Evolutionary conservation across 2,797 vertebrate genomes (phyloP).

Genomic region (Pelobates cultripes): DNA sequence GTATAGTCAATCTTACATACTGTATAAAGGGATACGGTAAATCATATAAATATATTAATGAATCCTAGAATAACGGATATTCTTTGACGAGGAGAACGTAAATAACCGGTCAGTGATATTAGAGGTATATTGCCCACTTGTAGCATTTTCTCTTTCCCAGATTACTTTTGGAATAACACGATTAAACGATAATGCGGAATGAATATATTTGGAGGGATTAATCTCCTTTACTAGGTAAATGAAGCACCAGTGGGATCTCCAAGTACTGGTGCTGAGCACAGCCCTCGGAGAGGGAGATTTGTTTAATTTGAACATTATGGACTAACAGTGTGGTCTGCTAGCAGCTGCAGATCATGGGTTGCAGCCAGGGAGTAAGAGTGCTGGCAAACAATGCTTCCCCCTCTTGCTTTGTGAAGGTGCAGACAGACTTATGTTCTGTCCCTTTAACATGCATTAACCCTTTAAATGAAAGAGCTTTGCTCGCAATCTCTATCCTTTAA

Average conservation of each 20-base stretch:
- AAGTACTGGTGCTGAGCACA: background rate
- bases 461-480: no score
- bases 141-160: constrained; percentile 41
- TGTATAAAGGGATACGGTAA: no score
- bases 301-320: constrained; percentile 15
- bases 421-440: background rate
- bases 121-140: constrained; percentile 7
- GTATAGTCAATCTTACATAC: no score
- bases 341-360: constrained; percentile 50
- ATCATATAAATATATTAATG: no score
- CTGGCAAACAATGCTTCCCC: constrained; percentile 32
- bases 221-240: constrained; percentile 57
- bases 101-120: no score
- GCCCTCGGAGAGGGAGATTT: constrained; percentile 7
- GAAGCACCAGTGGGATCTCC: constrained; percentile 12
- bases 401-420: background rate
- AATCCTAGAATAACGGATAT: no score
- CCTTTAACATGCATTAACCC: no score
- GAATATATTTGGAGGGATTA: constrained; percentile 57
- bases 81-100: no score
- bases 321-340: constrained; percentile 40
- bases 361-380: constrained; percentile 15
- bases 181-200: constrained; percentile 45
- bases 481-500: no score
- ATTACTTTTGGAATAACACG: constrained; percentile 43